Evolutionary conservation across 2,797 vertebrate species (phyloP), one percentile per base, ranked within the genome.

Genomic region (Erethizon dorsatum): DNA sequence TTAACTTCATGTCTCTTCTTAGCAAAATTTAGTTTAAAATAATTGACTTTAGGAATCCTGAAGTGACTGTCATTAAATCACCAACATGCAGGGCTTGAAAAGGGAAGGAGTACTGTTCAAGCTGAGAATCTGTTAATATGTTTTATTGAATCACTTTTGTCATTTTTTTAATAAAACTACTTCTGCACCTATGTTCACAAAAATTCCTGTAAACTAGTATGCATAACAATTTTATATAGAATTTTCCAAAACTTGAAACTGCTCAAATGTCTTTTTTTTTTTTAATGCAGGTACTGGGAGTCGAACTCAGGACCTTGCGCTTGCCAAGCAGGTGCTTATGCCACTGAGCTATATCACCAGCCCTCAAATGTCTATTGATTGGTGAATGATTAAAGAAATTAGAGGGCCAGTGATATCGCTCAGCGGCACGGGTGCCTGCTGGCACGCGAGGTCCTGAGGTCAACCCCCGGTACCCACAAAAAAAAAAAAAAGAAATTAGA

Each of bases 1-100:
- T 47, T 87, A 87, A 63, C 50, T 94, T 79, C 33, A 24, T 57
- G 50, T 65, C 63, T 41, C 26, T 65, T n/a, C 67, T 85, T 85
- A 95, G 85, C 28, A 59, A 95, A 85, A 92, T 5, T 59, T 15
- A 17, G 15, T 82, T 80, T 80, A 85, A 57, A 85, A 59, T 33
- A 80, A 82, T 85, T 54, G 82, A 85, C 75, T 85, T 47, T 73
- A 71, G 20, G 41, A 75, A 67, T 85, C 57, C 50, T 86, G n/a
- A 41, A 52, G 56, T 2, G 2, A n/a, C 6, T 26, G 33, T 41
- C 85, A 31, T 59, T 90, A 89, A 89, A 28, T 88, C 57, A 75
- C 73, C 73, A 65, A 89, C 80, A 67, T 47, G n/a, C 4, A 67
- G 26, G n/a, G 61, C 52, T 33, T 67, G 45, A n/a, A 41, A 85